phyloP scores from a whole-genome alignment of 2,797 vertebrate species.

The Balearica regulorum region DNA sequence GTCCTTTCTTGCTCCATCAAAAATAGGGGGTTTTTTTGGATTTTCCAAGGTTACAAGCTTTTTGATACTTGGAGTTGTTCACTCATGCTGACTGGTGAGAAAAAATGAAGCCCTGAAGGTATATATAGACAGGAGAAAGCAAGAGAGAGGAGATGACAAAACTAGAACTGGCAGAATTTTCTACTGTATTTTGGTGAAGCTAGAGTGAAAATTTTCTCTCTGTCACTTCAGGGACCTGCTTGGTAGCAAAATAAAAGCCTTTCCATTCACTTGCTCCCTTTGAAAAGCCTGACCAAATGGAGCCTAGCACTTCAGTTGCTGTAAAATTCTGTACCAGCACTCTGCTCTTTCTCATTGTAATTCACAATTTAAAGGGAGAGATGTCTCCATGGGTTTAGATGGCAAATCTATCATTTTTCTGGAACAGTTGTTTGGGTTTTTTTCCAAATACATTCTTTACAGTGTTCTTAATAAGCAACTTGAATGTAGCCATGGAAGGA shows the following conservation, averaged over 20 bases:
- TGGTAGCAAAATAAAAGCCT: neutral
- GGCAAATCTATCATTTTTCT: too few species aligned
- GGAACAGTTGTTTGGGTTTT: too few species aligned
- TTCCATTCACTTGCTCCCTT: neutral
- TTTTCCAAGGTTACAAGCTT: neutral
- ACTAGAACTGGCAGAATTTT: neutral
- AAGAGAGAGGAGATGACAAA: neutral
- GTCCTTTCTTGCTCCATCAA: neutral
- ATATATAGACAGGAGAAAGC: neutral
- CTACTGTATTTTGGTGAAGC: neutral
- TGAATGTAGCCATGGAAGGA: neutral
- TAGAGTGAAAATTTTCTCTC: neutral
- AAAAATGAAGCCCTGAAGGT: neutral
- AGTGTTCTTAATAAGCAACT: too few species aligned
- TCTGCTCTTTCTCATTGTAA: too few species aligned
- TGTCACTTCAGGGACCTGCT: neutral
- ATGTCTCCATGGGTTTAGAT: too few species aligned
- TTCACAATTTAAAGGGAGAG: too few species aligned
- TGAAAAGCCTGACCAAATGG: neutral
- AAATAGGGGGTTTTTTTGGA: neutral
- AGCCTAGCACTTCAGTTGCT: neutral
- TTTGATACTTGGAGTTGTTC: neutral
- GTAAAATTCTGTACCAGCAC: too few species aligned
- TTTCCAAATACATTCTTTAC: too few species aligned
- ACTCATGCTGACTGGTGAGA: neutral